These are phyloP conservation scores for Callipepla squamata DNA, from an alignment of 2,113 vertebrate genomes.

Conservation along the genomic window DNA sequence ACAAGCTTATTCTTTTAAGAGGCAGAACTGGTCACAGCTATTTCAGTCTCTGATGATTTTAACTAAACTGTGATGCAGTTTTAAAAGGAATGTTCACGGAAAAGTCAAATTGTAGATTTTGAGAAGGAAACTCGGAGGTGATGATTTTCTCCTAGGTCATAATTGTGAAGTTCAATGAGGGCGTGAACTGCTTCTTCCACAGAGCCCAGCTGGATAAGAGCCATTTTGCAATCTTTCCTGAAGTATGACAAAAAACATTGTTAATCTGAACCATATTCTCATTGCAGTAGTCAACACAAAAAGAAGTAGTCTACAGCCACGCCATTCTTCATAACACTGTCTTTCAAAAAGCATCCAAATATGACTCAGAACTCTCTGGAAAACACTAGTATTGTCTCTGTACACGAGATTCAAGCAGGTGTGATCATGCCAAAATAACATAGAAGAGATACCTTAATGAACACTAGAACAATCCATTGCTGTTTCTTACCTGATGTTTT, in stretches of 20 bases:
- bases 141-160: conserved; percentile 86
- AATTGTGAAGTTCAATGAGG: conserved; percentile 86
- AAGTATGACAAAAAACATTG: conserved; percentile 15
- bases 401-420: background rate
- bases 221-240: conserved; percentile 87
- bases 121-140: conserved; percentile 88
- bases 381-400: background rate
- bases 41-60: conserved; percentile 74
- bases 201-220: conserved; percentile 85
- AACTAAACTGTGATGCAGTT: conserved; percentile 57
- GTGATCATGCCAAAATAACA: background rate
- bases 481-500: background rate
- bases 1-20: conserved; percentile 61
- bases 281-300: background rate
- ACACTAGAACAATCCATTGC: background rate
- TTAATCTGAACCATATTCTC: background rate
- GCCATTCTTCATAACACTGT: background rate
- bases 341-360: background rate
- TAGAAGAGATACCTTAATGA: background rate
- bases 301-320: background rate
- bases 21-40: conserved; percentile 69
- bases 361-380: background rate
- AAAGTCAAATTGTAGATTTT: conserved; percentile 80
- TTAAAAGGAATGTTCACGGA: conserved; percentile 60
- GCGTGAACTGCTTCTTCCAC: conserved; percentile 88